Evolutionary conservation across 30 jellyfish, hydroid and myxozoan genomes (phyloP).

Genomic region (Sanderia malayensis): DNA sequence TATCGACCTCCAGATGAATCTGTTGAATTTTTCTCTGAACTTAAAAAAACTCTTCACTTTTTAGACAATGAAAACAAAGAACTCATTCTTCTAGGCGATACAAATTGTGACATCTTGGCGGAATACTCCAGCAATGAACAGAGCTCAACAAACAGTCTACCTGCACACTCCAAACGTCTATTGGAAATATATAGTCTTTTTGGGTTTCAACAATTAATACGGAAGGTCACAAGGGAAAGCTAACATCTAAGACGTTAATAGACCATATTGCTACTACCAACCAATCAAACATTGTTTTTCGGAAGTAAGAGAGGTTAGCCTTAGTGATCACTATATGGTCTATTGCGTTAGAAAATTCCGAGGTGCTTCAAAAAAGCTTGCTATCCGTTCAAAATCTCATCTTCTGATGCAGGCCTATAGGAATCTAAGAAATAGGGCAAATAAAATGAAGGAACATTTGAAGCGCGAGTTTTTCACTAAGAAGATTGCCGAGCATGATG

Average conservation of each 20-base stretch:
- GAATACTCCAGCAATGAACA: neutral
- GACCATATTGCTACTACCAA: neutral
- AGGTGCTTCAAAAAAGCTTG: slow-evolving; percentile 10
- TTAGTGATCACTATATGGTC: slow-evolving; percentile 19
- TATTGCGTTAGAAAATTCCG: slow-evolving; percentile 21
- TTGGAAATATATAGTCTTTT: slow-evolving; percentile 3
- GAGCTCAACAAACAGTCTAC: slow-evolving; percentile 1
- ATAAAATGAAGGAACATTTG: neutral
- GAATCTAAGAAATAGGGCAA: neutral
- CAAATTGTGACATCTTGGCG: slow-evolving; percentile 32
- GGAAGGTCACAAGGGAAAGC: neutral
- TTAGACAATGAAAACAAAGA: slow-evolving; percentile 8
- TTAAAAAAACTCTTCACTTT: slow-evolving; percentile 5
- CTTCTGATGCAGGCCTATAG: neutral
- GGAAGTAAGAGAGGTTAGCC: neutral
- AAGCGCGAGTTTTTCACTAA: slow-evolving; percentile 17
- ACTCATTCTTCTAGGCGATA: slow-evolving; percentile 21
- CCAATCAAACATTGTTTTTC: neutral
- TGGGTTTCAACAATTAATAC: slow-evolving; percentile 11
- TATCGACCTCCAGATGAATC: slow-evolving; percentile 33
- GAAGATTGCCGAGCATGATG: slow-evolving; percentile 12
- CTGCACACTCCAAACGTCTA: slow-evolving; percentile 24
- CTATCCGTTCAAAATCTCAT: neutral
- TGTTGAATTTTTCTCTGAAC: slow-evolving; percentile 29
- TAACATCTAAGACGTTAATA: neutral